phyloP scores from a whole-genome alignment of 2,113 vertebrate genomes.

The Pseudopipra pipra region DNA sequence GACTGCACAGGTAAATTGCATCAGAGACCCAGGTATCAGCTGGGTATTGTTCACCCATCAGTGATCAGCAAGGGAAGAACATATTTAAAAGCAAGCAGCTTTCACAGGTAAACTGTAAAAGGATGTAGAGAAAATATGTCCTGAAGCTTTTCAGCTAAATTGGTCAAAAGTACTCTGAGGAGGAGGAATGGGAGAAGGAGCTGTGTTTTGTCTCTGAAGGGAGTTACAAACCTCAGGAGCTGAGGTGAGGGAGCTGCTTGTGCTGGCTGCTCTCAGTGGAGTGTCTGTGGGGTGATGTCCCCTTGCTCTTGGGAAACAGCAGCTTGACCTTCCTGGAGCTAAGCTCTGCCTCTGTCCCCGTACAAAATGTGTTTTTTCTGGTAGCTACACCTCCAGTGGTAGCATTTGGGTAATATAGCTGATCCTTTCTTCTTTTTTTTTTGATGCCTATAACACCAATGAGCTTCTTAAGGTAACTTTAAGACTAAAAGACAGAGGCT shows the following conservation, averaged over 20 bases:
- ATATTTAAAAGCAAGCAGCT: background rate
- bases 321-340: fast-evolving
- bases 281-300: background rate
- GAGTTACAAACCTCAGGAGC: background rate
- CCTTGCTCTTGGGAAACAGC: fast-evolving
- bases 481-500: background rate
- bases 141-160: background rate
- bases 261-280: fast-evolving
- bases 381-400: fast-evolving
- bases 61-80: background rate
- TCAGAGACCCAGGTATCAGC: background rate
- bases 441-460: background rate
- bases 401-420: background rate
- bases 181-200: background rate
- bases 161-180: background rate
- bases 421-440: background rate
- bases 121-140: fast-evolving
- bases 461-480: background rate
- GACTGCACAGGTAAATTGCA: background rate
- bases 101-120: background rate
- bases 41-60: background rate
- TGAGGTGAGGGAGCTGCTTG: fast-evolving
- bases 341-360: fast-evolving
- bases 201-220: background rate
- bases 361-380: background rate